Evolutionary conservation across 2,797 vertebrate genomes (phyloP), one percentile per base, ranked within the genome.

Genomic region (Pygocentrus nattereri): DNA sequence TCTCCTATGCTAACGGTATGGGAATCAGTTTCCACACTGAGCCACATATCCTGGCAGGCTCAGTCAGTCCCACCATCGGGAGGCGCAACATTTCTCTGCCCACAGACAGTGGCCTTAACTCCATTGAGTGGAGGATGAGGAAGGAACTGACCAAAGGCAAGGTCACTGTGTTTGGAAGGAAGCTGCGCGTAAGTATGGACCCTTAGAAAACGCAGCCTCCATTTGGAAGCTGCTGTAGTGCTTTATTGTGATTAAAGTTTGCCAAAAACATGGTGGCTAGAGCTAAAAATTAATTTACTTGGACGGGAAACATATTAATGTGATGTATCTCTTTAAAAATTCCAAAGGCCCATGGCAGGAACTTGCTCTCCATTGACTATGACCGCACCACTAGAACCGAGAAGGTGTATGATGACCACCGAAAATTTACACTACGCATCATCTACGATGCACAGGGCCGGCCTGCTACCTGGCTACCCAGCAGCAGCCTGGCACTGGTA

Each of bases 1-100:
- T 96, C 84, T 94, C 95, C 93, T 97, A 97, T 61, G 96, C 96
- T 88, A 97, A 97, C 38, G 96, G 96, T 47, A 96, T 97, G 96
- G 95, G 94, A 1, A 95, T 97, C 89, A 96, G 95, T 89, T 97
- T 97, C 91, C 95, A 96, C 89, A 97, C 95, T 2, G 96, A 97
- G 87, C 96, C 96, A 44, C 96, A 97, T 73, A 93, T 97, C 84
- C 93, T 97, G 4, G 95, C 96, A 2, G 96, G 96, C 76, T 95
- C 96, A 49, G 92, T 96, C 80, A 97, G 95, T 85, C 96, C 96
- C 87, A 96, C 95, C 79, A 96, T 96, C 19, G 95, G 96, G 77
- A 93, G 95, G 78, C 95, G 96, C 86, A 97, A 97, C 90, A 96
- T 97, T 93, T 96, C 95, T 11, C 91, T 97, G 64, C 96, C 96